Base-by-base conservation (phyloP, 1,140 invertebrate genomes). In the Drosophila kurseongensis region DNA sequence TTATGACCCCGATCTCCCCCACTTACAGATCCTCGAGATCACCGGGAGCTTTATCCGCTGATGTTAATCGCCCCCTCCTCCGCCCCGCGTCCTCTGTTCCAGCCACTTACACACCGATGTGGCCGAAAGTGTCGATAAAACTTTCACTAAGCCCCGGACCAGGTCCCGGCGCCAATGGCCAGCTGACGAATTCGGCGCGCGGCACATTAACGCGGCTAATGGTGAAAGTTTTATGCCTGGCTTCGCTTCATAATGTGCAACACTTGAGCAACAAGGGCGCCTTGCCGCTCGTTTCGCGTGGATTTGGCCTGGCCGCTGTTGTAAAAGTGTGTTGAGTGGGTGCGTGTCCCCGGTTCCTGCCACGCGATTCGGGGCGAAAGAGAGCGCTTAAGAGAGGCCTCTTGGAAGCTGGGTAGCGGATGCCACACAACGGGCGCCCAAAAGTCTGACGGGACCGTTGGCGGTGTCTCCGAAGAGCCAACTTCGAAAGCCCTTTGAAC, bases 191-290 rank as follows among this genome's bases (percentile, higher is more conserved):
- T 88, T 86, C 75, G 78, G 68, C 62, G 83, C 58, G 82, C 75
- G 61, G 51, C 69, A 75, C 83, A 85, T 88, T 85, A 85, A 82
- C 72, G 83, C 79, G 84, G 79, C 83, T 88, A 86, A 86, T 86
- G 82, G 82, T 82, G 62, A 86, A 86, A 86, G 82, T 86, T 86
- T 86, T 86, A 88, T 88, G 78, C 79, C 71, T 52, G 68, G 79
- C 79, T 82, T 83, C 59, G 75, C 62, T 78, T 57, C 79, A 78
- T 82, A 82, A 82, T 82, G 83, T 86, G 82, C 83, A 82, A 76
- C 83, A 86, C 79, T 86, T 79, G 82, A 76, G 75, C 63, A 68
- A 55, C 66, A 69, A 55, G 48, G 51, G 36, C 16, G 67, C 62
- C 48, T 58, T 38, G 51, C 52, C 48, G 47, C 51, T 35, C 29